Evolutionary conservation across 2,888 invertebrate genomes (phyloP), one percentile per base, ranked within the genome.

Genomic region (Synanthedon tipuliformis): DNA sequence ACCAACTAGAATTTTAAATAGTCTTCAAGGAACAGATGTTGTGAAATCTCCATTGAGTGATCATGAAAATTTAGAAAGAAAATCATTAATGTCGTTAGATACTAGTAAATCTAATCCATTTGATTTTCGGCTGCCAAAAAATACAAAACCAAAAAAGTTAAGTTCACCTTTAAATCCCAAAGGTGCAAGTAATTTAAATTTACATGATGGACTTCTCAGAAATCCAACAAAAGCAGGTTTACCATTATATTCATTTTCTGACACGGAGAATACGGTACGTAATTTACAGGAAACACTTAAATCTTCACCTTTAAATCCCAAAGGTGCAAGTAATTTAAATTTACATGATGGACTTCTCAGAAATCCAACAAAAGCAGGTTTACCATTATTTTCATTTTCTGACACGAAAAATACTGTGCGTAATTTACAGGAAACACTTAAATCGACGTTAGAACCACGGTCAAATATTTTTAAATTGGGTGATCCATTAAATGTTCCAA

Each of bases 381-480:
- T 15, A 45, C 48, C 57, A 16, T 48, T 58, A 11, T 52, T 55
- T 41, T 61, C 63, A 52, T 52, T 72, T 40, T 59, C 70, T n/a
- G 68, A 72, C 51, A 60, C 76, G 10, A 71, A 79, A 56, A 65
- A 70, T 58, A 59, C 71, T n/a, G 54, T 78, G 3, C 73, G 65
- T 54, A 69, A 69, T 54, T 56, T 78, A 52, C 70, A 77, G 48
- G 60, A 72, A 23, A 62, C 67, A 48, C 59, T 82, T 40, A 67
- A 69, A 50, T 66, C 68, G 11, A 63, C 68, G 23, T 55, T 75
- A 2, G 67, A 60, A 54, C 63, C 45, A 13, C 13, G 45, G 5
- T 45, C n/a, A 45, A 45, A n/a, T 45, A 15, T 13, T 13, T 45
- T 45, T 4, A 45, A 45, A n/a, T 45, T 45, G 45, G 15, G 8